These are phyloP conservation scores for Thalassophryne amazonica DNA, from an alignment of 2,797 vertebrate genomes.

Conservation along the genomic window DNA sequence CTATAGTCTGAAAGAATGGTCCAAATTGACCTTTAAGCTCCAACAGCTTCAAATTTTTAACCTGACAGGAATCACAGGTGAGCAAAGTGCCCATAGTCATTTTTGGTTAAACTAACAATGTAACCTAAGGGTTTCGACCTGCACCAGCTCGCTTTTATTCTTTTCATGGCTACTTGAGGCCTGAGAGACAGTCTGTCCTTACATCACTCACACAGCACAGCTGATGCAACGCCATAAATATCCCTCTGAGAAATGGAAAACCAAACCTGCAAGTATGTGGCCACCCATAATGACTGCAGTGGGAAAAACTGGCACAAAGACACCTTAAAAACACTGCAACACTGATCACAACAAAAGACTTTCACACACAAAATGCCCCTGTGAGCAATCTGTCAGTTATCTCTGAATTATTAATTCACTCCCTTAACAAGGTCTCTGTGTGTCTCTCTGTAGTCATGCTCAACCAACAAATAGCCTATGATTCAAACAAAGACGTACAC, in stretches of 20 bases:
- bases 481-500: conserved; percentile 19
- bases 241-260: conserved; percentile 71
- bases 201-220: conserved; percentile 70
- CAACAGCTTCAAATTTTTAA: conserved; percentile 31
- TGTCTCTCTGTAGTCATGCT: conserved; percentile 21
- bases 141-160: conserved; percentile 66
- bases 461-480: conserved; percentile 47
- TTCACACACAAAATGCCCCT: conserved; percentile 34
- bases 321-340: conserved; percentile 48
- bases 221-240: conserved; percentile 80
- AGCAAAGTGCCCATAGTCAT: not conserved
- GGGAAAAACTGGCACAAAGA: conserved; percentile 51
- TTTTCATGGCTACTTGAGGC: conserved; percentile 71
- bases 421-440: conserved; percentile 34
- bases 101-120: conserved; percentile 37
- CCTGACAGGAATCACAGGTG: conserved; percentile 21
- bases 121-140: conserved; percentile 22
- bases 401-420: conserved; percentile 61
- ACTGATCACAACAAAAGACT: conserved; percentile 34
- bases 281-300: conserved; percentile 25
- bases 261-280: conserved; percentile 59
- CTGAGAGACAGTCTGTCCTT: conserved; percentile 64
- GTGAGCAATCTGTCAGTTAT: conserved; percentile 34
- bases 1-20: conserved; percentile 57
- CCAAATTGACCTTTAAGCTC: conserved; percentile 38